These are phyloP conservation scores for Cephus spinipes DNA, from an alignment of 2,888 invertebrate genomes.

Conservation along the genomic window DNA sequence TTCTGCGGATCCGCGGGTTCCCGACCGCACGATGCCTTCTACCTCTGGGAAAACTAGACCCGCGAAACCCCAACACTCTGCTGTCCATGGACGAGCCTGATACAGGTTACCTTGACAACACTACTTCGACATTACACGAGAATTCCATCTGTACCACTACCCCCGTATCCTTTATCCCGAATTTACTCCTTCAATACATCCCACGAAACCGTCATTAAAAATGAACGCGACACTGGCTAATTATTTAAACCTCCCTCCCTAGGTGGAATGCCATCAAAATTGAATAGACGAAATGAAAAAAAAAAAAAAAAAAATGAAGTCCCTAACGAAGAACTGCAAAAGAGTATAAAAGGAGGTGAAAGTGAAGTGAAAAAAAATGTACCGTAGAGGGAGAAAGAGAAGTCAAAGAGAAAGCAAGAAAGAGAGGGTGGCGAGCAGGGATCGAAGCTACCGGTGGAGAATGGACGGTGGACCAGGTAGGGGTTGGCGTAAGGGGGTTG, in stretches of 20 bases:
- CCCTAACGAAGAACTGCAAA: not conserved
- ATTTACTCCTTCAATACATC: too few relatives aligned
- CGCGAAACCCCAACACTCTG: conserved; percentile 4
- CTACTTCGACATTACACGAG: not conserved
- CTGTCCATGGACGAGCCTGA: not conserved
- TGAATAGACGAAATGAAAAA: not conserved
- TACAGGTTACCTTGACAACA: conserved; percentile 4
- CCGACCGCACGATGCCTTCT: not conserved
- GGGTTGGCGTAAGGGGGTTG: too few relatives aligned
- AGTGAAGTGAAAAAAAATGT: not conserved
- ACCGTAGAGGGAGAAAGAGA: not conserved
- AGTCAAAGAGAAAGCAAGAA: not conserved
- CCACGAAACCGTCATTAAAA: too few relatives aligned
- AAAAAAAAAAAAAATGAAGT: not conserved
- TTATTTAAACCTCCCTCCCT: too few relatives aligned
- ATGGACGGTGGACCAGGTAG: too few relatives aligned
- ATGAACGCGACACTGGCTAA: too few relatives aligned
- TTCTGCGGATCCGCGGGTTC: conserved; percentile 3
- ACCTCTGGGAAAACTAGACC: not conserved
- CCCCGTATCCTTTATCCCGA: too few relatives aligned
- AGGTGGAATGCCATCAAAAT: too few relatives aligned
- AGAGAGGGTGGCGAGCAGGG: conserved; percentile 1
- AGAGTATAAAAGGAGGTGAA: not conserved
- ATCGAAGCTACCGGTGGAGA: not conserved
- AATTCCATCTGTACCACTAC: too few relatives aligned